Evolutionary conservation across 2,888 invertebrate genomes (phyloP), one percentile per base, ranked within the genome.

Genomic region (Napeogenes inachia): DNA sequence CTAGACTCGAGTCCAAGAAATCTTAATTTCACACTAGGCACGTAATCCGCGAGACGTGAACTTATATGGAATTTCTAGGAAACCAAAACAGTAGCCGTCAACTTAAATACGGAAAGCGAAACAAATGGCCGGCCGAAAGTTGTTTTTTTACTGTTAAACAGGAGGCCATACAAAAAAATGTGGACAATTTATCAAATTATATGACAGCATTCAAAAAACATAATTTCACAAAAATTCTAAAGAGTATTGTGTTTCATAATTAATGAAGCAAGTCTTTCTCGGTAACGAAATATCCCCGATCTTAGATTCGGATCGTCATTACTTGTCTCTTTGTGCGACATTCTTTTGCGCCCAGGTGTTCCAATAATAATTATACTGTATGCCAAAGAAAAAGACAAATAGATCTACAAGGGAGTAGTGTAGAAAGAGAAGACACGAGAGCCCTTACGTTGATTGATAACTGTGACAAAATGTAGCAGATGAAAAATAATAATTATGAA

Each of bases 381-480:
- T 80, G 76, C 75, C 71, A 77, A 69, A 72, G 75, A 80, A 62
- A 73, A 75, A 72, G 88, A 89, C 65, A 68, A 72, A 68, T 62
- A 72, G 70, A 84, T 80, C 63, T 64, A 61, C 64, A 68, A 70
- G 66, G 63, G 50, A 68, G 66, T 38, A 57, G 45, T 67, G 57
- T 54, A 67, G 81, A 85, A 71, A 74, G 78, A 77, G 84, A 85
- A 60, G 70, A 63, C 73, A 69, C 54, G 75, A 57, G 70, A 76
- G 81, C 87, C 85, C 85, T 85, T 80, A 81, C 83, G 84, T 89
- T 91, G 91, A 91, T 91, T 91, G 91, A 91, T 91, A 91, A 90
- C 91, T 91, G 90, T 89, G 91, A 91, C 91, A 91, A 90, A 90
- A 90, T 87, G 90, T 83, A 84, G 84, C 89, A 89, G 89, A 90